Conservation (phyloP, 2,888 invertebrate species). For the Eupithecia pulchellata region DNA sequence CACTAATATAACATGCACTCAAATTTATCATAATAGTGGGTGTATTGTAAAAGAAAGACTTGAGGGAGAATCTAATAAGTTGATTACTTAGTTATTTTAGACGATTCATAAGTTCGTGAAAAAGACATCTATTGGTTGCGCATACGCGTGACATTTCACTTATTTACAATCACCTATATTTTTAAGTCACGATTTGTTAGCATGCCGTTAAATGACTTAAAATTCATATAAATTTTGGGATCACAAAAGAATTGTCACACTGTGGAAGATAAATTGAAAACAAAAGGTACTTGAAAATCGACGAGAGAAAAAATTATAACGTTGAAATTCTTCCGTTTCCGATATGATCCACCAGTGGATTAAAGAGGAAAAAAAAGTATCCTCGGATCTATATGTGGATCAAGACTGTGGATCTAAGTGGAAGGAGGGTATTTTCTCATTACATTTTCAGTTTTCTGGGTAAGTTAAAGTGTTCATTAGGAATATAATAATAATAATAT, state of each 20-base stretch:
- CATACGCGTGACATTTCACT: slow-evolving; percentile 39
- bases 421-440: too few relatives aligned
- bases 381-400: too few relatives aligned
- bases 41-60: background rate
- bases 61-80: background rate
- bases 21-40: too few relatives aligned
- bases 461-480: background rate
- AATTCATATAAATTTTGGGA: slow-evolving; percentile 29
- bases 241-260: slow-evolving; percentile 19
- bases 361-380: too few relatives aligned
- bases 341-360: too few relatives aligned
- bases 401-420: too few relatives aligned
- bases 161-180: slow-evolving; percentile 8
- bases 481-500: too few relatives aligned
- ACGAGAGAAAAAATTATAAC: background rate
- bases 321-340: background rate
- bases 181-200: slow-evolving; percentile 38
- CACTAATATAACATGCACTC: too few relatives aligned
- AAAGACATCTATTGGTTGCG: slow-evolving; percentile 21
- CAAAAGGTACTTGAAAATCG: background rate
- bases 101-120: slow-evolving; percentile 21
- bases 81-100: background rate
- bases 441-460: background rate
- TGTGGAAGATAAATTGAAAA: slow-evolving; percentile 8
- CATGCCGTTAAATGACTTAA: slow-evolving; percentile 32